Evolutionary conservation across 2,797 vertebrate genomes (phyloP).

Genomic region (Poeciliopsis presidionis): DNA sequence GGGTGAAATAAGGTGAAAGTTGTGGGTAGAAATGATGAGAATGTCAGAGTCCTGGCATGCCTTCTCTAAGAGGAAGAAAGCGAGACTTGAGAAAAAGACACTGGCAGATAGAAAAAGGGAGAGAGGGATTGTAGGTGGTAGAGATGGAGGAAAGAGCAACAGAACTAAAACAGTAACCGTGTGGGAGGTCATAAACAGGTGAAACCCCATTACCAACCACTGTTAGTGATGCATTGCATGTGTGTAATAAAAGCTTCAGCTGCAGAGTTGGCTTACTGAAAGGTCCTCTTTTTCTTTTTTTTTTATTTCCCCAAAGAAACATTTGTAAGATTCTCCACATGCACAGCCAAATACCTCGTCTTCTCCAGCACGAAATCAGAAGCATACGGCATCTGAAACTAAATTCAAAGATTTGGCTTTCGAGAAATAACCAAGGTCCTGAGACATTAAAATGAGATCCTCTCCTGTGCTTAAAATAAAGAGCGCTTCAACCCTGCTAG

Average conservation of each 20-base stretch:
- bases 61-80: conserved; percentile 63
- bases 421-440: conserved; percentile 2
- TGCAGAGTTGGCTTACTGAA: conserved; percentile 31
- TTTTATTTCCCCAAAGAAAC: conserved; percentile 15
- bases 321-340: conserved; percentile 34
- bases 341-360: conserved; percentile 38
- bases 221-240: conserved; percentile 18
- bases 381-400: conserved; percentile 5
- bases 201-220: conserved; percentile 34
- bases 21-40: conserved; percentile 55
- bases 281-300: conserved; percentile 28
- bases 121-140: conserved; percentile 53
- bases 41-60: conserved; percentile 55
- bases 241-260: conserved; percentile 17
- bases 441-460: not conserved
- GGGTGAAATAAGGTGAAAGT: conserved; percentile 41
- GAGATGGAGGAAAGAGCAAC: conserved; percentile 47
- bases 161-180: conserved; percentile 46
- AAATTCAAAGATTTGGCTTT: conserved; percentile 16
- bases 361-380: conserved; percentile 15
- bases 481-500: not conserved
- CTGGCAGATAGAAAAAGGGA: conserved; percentile 44
- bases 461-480: not conserved
- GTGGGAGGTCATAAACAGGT: conserved; percentile 47
- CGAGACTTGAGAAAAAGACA: conserved; percentile 54